Evolutionary conservation across 2,888 invertebrate genomes (phyloP).

Genomic region (Gastrophysa polygoni): DNA sequence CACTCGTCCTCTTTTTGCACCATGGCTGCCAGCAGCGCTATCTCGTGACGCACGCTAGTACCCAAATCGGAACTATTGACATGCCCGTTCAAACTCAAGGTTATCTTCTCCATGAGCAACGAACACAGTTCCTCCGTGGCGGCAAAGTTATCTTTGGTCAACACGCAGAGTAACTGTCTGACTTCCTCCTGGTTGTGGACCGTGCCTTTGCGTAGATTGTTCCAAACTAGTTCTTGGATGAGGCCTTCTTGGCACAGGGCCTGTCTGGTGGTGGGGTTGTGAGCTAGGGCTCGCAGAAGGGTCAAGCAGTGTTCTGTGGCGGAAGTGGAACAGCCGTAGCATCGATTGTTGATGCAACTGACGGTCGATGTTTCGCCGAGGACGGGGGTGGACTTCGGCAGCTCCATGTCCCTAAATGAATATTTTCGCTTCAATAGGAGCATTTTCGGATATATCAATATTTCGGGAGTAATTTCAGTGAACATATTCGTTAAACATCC

Average conservation of each 20-base stretch:
- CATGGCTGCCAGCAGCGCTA: conserved; percentile 83
- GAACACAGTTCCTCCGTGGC: conserved; percentile 85
- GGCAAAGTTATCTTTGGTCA: conserved; percentile 84
- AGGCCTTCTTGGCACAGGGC: conserved; percentile 82
- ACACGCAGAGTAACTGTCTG: conserved; percentile 82
- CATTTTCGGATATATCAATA: neutral
- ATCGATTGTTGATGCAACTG: conserved; percentile 64
- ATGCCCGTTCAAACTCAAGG: conserved; percentile 75
- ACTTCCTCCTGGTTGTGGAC: conserved; percentile 85
- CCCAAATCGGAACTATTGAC: conserved; percentile 76
- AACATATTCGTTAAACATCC: too few relatives aligned
- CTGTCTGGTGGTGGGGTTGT: conserved; percentile 75
- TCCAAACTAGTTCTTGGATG: conserved; percentile 88
- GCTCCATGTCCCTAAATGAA: conserved; percentile 61
- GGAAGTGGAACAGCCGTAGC: conserved; percentile 88
- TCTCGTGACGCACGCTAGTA: conserved; percentile 85
- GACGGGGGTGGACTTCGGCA: conserved; percentile 54
- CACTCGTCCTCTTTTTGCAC: conserved; percentile 93
- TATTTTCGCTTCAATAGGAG: neutral
- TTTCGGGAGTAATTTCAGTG: neutral
- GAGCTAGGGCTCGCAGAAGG: conserved; percentile 85
- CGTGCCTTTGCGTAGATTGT: conserved; percentile 87
- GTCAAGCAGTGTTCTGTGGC: conserved; percentile 95
- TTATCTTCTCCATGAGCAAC: conserved; percentile 82
- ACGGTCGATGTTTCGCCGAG: conserved; percentile 44